Evolutionary conservation across 2,888 invertebrate species (phyloP), one percentile per base, ranked within the genome.

Genomic region (Napeogenes inachia): DNA sequence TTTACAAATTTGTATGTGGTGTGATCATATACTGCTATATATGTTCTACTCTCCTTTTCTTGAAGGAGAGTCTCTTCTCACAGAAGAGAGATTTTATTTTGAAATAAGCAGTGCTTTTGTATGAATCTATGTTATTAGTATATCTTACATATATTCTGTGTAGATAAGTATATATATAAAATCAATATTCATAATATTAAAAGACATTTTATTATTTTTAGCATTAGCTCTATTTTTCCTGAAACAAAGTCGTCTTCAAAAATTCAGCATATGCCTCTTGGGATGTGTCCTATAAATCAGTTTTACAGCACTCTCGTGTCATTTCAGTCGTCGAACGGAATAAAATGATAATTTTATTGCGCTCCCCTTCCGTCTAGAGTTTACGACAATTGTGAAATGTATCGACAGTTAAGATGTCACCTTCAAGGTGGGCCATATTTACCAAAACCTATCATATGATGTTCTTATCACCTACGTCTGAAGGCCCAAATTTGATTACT

Each of bases 361-460:
- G 79, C 80, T 87, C 88, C 86, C 89, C 88, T 90, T 89, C 89
- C 89, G 87, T 86, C 88, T 88, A 74, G 79, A 83, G 80, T 90
- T 90, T 90, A 90, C 89, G 90, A 89, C 90, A 89, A 89, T 88
- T 89, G 89, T 89, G 89, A 90, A 90, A 90, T 89, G 90, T 89
- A 90, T 90, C 89, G 90, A 90, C 90, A 89, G 86, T 86, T 87
- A 78, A 81, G 80, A 80, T 85, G 86, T 87, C 89, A 89, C 87
- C 89, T 90, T 77, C 74, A 75, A 82, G 82, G 80, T 80, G 76
- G 76, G 79, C 79, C 74, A 76, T 67, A 67, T 65, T 59, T 60
- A 70, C 64, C 63, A 64, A 65, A 61, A 45, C 58, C 30, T 46
- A 8, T 45, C 35, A 66, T 65, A 72, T 63, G 67, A 71, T 70